Evolutionary conservation across 2,888 invertebrate genomes (phyloP).

Genomic region (Netelia melanura): DNA sequence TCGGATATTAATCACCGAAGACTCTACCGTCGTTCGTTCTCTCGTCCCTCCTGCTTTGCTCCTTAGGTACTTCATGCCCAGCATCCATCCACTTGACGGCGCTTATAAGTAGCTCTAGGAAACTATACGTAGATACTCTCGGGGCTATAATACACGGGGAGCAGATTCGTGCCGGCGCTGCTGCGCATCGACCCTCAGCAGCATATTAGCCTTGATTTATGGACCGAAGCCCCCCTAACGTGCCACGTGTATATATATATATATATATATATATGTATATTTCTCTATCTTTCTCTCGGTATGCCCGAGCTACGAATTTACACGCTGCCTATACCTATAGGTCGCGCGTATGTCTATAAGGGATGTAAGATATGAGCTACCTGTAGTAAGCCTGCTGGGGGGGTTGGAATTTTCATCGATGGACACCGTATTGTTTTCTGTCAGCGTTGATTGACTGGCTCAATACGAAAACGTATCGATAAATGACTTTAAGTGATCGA

Average conservation of each 20-base stretch:
- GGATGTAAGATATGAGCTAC: constrained; percentile 62
- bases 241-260: background rate
- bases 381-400: constrained; percentile 41
- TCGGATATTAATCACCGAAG: constrained; percentile 83
- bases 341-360: constrained; percentile 6
- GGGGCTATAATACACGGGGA: constrained; percentile 65
- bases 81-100: constrained; percentile 68
- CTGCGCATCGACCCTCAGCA: constrained; percentile 70
- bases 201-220: constrained; percentile 81
- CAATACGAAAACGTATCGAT: background rate
- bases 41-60: constrained; percentile 77
- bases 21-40: constrained; percentile 76
- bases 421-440: constrained; percentile 2
- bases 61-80: constrained; percentile 75
- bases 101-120: constrained; percentile 71
- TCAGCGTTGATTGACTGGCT: constrained; percentile 8
- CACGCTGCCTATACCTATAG: constrained; percentile 66
- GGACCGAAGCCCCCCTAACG: constrained; percentile 65
- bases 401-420: constrained; percentile 1
- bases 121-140: constrained; percentile 61
- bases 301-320: constrained; percentile 68
- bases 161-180: constrained; percentile 67
- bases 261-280: constrained; percentile 36
- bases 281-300: constrained; percentile 73
- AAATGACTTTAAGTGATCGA: background rate